Base-by-base conservation (phyloP, 2,888 invertebrate genomes). In the Chironomus riparius region DNA sequence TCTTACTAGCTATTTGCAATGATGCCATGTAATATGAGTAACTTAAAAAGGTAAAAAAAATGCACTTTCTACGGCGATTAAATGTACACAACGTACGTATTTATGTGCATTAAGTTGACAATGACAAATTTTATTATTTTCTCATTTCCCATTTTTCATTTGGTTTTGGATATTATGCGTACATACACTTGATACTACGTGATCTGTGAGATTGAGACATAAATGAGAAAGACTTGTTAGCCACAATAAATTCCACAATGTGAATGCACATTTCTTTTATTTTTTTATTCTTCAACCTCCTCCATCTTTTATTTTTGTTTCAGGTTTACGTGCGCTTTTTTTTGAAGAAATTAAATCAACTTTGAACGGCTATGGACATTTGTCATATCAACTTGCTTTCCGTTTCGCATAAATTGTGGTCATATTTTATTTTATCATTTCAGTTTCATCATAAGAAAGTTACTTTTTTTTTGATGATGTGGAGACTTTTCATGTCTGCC, bases 1-100 rank as follows among this genome's bases (percentile, higher is more conserved):
- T 18, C 15, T 38, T 38, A 38, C 38, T 38, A 38, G 38, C 38
- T 38, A 38, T 38, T 38, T 10, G 38, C 38, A 38, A 38, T 38
- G 38, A 56, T 56, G 56, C 56, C 56, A 56, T 56, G 56, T 56
- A 56, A 56, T 56, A 56, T 56, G 18, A 56, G 38, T 38, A 10
- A 38, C 56, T 56, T 4, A 56, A 56, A 56, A 56, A n/a, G 56
- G 56, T 47, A 71, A 71, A 48, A 71, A 24, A 48, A 71, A 24
- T 71, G 71, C 71, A 71, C 71, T 71, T 71, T 71, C 71, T 71
- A 71, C 71, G 71, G n/a, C 12, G 47, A 15, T 47, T 70, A 47
- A 15, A 38, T 47, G 70, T 21, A 47, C 38, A 21, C 13, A 15
- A 38, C 18, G 70, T 21, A 47, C 38, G 47, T 21, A 70, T 70